Base-by-base conservation (phyloP, 92 coral and sea anemone species). In the Zoanthus gigantus region DNA sequence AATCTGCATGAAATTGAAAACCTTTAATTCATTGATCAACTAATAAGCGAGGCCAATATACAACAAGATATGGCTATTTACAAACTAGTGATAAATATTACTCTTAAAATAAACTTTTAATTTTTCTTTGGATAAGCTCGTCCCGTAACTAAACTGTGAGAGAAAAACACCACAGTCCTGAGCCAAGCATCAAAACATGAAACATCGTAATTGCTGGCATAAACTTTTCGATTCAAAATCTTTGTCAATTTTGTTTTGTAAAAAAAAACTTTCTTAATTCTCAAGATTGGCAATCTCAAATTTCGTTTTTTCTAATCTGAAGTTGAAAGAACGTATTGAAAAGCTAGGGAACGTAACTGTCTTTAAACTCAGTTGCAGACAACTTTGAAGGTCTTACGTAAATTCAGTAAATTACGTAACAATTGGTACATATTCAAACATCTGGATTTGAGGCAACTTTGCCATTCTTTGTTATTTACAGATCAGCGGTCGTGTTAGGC, bases 401-500 rank as follows among this genome's bases (percentile, higher is more conserved):
- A 17, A 17, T 3, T 4, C 17, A 63, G 9, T 63, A 4, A 63
- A 63, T 17, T 0, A 63, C 3, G 1, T 0, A 3, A 7, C 30
- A n/a, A 17, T 18, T 63, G 8, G 23, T 63, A 3, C 10, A 18
- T 1, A 63, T 63, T 4, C 17, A 4, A 17, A 63, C 1, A 69
- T 23, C 15, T 34, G 16, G 74, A 30, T 9, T 32, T 23, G 31
- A 30, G 5, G 31, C 4, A 30, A 23, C 13, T 13, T 9, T 13
- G 30, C 74, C 30, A 42, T 80, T 80, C 74, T 7, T 2, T 29
- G 34, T 52, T 45, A 46, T 46, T 28, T 81, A 81, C 85, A 66
- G 58, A 63, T 81, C 85, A 81, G 85, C 85, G 75, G 85, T 66
- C 47, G 85, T 81, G 58, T 81, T 66, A 9, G 75, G 60, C 17